Evolutionary conservation across 2,113 vertebrate genomes (phyloP).

Genomic region (Arvicanthis niloticus): DNA sequence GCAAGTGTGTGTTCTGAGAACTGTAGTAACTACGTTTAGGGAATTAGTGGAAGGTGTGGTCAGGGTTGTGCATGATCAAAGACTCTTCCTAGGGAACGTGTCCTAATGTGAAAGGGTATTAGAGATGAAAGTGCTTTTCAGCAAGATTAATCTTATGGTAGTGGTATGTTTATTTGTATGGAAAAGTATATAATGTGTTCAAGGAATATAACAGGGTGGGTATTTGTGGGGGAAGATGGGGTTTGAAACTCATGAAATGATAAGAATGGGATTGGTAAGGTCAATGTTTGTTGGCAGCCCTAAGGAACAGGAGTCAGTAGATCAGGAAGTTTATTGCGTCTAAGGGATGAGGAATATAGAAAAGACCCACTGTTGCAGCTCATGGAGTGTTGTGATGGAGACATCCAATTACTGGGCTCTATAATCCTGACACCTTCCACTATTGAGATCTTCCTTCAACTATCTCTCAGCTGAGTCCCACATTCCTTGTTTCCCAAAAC

Average conservation of each 20-base stretch:
- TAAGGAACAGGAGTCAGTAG: background rate
- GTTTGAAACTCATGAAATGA: rapidly evolving
- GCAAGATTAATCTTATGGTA: background rate
- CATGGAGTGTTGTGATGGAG: background rate
- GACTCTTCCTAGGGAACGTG: background rate
- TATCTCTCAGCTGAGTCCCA: background rate
- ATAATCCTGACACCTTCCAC: background rate
- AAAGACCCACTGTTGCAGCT: background rate
- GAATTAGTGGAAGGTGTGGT: background rate
- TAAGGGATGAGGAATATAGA: background rate
- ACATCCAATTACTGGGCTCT: background rate
- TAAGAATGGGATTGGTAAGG: too few species aligned
- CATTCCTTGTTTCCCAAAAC: background rate
- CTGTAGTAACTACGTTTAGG: background rate
- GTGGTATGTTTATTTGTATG: background rate
- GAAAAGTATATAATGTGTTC: rapidly evolving
- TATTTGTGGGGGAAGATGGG: background rate
- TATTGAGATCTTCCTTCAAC: background rate
- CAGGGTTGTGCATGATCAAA: background rate
- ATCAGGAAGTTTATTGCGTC: background rate
- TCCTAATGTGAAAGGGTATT: background rate
- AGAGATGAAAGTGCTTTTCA: background rate
- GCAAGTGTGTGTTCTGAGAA: background rate
- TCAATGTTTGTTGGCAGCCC: rapidly evolving
- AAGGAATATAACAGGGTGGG: rapidly evolving